Evolutionary conservation across 30 jellyfish, hydroid and myxozoan species (phyloP), one percentile per base, ranked within the genome.

Genomic region (Hydractinia symbiolongicarpus): DNA sequence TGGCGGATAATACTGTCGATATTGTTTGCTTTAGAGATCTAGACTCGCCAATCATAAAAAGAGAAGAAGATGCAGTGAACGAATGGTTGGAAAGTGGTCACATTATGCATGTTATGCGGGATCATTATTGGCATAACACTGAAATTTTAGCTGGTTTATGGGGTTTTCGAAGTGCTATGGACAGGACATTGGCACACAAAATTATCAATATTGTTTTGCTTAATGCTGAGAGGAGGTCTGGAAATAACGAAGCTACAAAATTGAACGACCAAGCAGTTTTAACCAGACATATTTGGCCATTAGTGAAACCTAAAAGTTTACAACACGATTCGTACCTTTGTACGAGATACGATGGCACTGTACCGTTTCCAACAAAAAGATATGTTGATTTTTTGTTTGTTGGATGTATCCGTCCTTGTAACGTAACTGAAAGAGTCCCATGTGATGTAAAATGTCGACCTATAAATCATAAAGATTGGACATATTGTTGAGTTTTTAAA

Each of bases 331-430:
- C 80, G 9, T 71, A 20, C 67, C 51, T 20, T 49, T 71, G 80
- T 19, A 58, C 30, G n/a, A 30, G n/a, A 20, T 71, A 20, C 60
- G 80, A 30, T 9, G 13, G 54, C 4, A 20, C 80, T 8, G 8
- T 19, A n/a, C 80, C 80, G 9, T 71, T 71, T 71, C 80, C 80
- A 50, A 71, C 80, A 5, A 30, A 71, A 20, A 30, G 80, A 71
- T 19, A 71, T 58, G 67, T 0, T 15, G 9, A 64, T 13, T 51
- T n/a, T 13, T 53, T n/a, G 60, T 71, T 20, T 50, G 80, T 71
- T 71, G 80, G 80, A 0, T 71, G 80, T 71, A 58, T 71, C 13
- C 80, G 80, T 2, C 60, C 56, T n/a, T 71, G 80, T 53, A 20
- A 30, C 44, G 80, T n/a, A n/a, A 9, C n/a, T 15, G 80, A 71